A percentile compares a stretch with the other conserved stretches of the same genome.
Conservation (phyloP, 1,140 invertebrate genomes). For the Phthorimaea operculella region DNA sequence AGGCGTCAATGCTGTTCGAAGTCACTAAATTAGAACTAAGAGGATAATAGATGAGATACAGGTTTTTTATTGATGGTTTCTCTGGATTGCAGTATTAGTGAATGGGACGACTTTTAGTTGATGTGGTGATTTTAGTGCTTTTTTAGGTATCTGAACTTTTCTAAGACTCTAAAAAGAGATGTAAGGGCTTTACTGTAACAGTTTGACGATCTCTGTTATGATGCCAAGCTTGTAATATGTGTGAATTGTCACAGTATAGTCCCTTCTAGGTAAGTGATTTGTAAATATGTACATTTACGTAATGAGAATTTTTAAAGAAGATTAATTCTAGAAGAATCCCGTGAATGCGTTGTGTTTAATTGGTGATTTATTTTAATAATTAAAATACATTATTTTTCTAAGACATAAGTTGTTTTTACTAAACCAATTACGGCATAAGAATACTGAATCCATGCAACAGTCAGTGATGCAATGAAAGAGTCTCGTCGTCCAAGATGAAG, state of each 20-base stretch:
- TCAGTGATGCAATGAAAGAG: no score
- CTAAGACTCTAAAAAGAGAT: no score
- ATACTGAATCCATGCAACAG: no score
- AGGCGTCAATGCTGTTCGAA: no score
- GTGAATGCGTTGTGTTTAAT: conserved; percentile 35
- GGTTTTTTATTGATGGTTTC: neutral
- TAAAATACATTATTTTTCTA: conserved; percentile 15
- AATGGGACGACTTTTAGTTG: neutral
- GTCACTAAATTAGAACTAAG: no score
- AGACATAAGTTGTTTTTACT: neutral
- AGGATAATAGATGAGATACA: no score
- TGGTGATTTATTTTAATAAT: conserved; percentile 34
- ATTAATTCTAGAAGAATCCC: conserved; percentile 1
- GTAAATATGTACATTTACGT: conserved; percentile 6
- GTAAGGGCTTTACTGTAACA: neutral
- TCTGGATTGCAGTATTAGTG: neutral
- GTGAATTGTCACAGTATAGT: neutral
- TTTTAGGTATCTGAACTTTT: neutral
- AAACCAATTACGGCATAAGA: no score
- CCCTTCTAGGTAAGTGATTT: neutral
- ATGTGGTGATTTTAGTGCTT: neutral
- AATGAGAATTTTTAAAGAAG: conserved; percentile 1
- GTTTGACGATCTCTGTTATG: neutral
- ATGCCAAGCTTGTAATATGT: neutral
- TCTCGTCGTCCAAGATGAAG: no score